phyloP scores from a whole-genome alignment of 1,140 invertebrate species.

The Anastrepha ludens region DNA sequence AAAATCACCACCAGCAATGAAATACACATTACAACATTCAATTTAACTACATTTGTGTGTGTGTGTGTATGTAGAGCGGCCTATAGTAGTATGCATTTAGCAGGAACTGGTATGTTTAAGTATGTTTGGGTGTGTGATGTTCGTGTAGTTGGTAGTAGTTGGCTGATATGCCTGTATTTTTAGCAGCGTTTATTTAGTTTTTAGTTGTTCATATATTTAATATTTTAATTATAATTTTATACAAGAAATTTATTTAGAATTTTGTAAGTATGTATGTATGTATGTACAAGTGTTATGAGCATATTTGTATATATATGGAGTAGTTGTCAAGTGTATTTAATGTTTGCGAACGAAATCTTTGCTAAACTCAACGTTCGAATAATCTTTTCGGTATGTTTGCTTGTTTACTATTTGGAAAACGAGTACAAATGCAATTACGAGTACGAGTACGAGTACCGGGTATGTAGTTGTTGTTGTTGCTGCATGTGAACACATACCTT shows the following conservation, averaged over 20 bases:
- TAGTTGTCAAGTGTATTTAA: not conserved
- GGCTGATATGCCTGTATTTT: not conserved
- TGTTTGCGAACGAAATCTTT: not conserved
- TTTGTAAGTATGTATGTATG: too few relatives aligned
- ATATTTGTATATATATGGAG: not conserved
- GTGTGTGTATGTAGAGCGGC: not conserved
- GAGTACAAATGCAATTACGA: constrained; percentile 41
- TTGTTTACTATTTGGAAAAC: constrained; percentile 35
- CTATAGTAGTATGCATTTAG: too few relatives aligned
- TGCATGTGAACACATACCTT: constrained; percentile 85
- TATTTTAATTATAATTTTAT: too few relatives aligned
- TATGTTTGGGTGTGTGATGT: not conserved
- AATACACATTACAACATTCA: not conserved
- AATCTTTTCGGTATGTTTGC: not conserved
- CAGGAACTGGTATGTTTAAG: too few relatives aligned
- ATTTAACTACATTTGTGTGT: not conserved
- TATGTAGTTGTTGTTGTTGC: constrained; percentile 55
- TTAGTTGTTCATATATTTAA: too few relatives aligned
- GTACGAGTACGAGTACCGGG: constrained; percentile 15
- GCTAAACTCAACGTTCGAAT: not conserved
- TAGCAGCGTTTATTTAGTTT: too few relatives aligned
- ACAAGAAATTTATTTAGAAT: too few relatives aligned
- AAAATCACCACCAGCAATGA: constrained; percentile 39
- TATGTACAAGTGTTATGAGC: too few relatives aligned
- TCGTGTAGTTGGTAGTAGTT: not conserved